phyloP scores from a whole-genome alignment of 2,888 invertebrate species.

The Hirtodrosophila confusa region DNA sequence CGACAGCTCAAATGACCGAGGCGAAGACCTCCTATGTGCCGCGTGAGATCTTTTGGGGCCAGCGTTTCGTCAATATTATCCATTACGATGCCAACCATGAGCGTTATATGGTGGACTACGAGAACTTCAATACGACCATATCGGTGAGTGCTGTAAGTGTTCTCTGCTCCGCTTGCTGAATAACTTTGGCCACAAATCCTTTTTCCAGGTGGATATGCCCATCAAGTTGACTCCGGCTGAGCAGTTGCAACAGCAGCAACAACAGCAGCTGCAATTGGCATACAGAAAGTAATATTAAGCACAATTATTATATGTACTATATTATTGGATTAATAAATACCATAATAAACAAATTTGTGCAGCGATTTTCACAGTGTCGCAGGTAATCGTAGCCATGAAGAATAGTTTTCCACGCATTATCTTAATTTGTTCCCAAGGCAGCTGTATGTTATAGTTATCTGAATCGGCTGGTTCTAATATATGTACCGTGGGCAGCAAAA shows the following conservation, averaged over 20 bases:
- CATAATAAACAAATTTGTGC: too few relatives aligned
- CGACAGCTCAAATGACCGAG: conserved; percentile 90
- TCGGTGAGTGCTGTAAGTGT: conserved; percentile 60
- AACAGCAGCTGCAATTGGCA: conserved; percentile 31
- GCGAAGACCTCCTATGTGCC: conserved; percentile 91
- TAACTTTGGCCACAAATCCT: neutral
- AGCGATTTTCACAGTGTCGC: too few relatives aligned
- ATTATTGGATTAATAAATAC: too few relatives aligned
- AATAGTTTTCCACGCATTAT: too few relatives aligned
- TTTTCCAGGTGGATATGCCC: conserved; percentile 73
- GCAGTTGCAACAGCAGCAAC: conserved; percentile 10
- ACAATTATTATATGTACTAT: too few relatives aligned
- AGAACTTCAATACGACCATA: conserved; percentile 83
- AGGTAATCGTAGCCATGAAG: too few relatives aligned
- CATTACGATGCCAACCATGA: conserved; percentile 86
- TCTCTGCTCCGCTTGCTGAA: too few relatives aligned
- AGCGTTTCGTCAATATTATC: conserved; percentile 90
- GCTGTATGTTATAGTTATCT: too few relatives aligned
- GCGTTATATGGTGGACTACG: conserved; percentile 85
- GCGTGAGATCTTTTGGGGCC: conserved; percentile 93
- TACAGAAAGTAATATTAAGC: conserved; percentile 27
- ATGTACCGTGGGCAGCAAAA: too few relatives aligned
- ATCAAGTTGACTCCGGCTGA: conserved; percentile 2
- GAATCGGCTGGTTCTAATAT: too few relatives aligned
- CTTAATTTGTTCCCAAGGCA: too few relatives aligned